Base-by-base conservation (phyloP, 2,113 vertebrate genomes). In the Syngnathus scovelli region DNA sequence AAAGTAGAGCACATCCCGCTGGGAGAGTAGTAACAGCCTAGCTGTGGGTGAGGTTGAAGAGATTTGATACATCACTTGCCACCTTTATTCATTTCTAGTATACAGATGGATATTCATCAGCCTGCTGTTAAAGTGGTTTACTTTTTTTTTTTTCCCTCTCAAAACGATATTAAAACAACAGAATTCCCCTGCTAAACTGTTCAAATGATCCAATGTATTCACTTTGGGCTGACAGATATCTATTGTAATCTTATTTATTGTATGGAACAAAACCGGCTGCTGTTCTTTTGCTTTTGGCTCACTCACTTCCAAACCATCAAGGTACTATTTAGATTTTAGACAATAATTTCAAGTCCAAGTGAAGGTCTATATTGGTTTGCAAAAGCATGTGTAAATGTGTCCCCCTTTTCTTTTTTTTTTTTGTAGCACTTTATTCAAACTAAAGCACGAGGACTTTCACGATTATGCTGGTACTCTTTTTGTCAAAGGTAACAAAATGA, bases 1-100 rank as follows among this genome's bases (percentile, higher is more conserved):
- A 68, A 98, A 98, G 88, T 98, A 92, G 92, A 86, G 61, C 0
- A 27, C 0, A 38, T 56, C 23, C 5, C 44, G 41, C 58, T 23
- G 62, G 64, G 36, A 73, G 70, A 78, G 55, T 58, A 55, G 66
- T 33, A 39, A 59, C 56, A 78, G 78, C 66, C 65, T 69, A 78
- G 71, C 64, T 68, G 76, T 72, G 64, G 70, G 76, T 72, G 60
- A 59, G 33, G 59, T 63, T 27, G 27, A 66, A 48, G 79, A 77
- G 70, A 81, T 68, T 68, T 66, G 1, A 62, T 49, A 36, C n/a
- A 0, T 78, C 59, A 67, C 55, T 72, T 61, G 16, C 71, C 19
- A 44, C n/a, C 58, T 78, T 62, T 76, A 80, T 78, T 71, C 66
- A 73, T 49, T 61, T 67, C 60, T 66, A 66, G 60, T 73, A 49